phyloP scores from a whole-genome alignment of 2,113 vertebrate species.

The Nematolebias whitei region DNA sequence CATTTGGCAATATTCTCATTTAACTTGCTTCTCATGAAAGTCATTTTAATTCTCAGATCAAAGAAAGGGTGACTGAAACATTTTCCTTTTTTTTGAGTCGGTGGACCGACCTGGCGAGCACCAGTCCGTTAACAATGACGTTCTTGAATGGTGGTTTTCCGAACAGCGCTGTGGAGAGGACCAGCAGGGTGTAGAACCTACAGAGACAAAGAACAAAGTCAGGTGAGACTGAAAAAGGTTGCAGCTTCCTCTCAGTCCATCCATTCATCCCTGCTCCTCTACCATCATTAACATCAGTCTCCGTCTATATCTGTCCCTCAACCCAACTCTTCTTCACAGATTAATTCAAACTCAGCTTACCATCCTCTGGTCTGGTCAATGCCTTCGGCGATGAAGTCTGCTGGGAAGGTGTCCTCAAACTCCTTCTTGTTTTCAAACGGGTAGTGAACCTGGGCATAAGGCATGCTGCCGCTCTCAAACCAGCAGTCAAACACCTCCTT shows the following conservation, averaged over 20 bases:
- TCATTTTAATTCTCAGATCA: neutral
- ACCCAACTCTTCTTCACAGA: neutral
- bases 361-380: constrained; percentile 98
- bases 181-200: constrained; percentile 97
- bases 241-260: too few species aligned
- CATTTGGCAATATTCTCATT: too few species aligned
- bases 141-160: constrained; percentile 97
- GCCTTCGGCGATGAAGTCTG: constrained; percentile 97
- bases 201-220: neutral
- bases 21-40: neutral
- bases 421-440: constrained; percentile 92
- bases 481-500: constrained; percentile 97
- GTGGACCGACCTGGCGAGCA: constrained; percentile 89
- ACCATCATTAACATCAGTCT: constrained; percentile 13
- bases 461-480: constrained; percentile 99
- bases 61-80: neutral
- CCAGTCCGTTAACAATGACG: constrained; percentile 94
- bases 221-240: neutral
- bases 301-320: neutral
- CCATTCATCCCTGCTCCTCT: neutral
- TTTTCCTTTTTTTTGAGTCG: neutral
- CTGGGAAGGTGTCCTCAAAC: constrained; percentile 94
- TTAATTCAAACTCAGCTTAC: constrained; percentile 70
- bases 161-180: constrained; percentile 94
- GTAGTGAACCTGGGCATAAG: constrained; percentile 95